A percentile compares a stretch with the other conserved stretches of the same genome.
Conservation (phyloP, 2,888 invertebrate genomes). For the Philopedon plagiatum region DNA sequence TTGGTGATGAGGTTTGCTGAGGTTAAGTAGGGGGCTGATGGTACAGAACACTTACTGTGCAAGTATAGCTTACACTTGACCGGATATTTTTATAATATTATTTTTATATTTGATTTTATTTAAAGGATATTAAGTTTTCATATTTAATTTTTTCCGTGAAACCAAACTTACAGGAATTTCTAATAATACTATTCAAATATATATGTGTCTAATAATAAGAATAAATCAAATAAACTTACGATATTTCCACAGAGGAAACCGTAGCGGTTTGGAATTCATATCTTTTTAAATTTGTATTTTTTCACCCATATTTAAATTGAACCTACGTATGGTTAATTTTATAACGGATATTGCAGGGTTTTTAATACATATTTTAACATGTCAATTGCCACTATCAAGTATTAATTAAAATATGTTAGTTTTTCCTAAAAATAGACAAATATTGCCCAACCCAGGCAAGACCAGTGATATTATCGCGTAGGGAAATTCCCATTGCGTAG, state of each 20-base stretch:
- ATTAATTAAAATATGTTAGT: neutral
- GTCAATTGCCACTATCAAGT: neutral
- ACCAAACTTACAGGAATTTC: no score
- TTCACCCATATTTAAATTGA: neutral
- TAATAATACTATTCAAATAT: no score
- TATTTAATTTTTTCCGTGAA: no score
- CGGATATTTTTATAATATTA: no score
- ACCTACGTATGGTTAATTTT: conserved; percentile 7
- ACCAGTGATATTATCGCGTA: no score
- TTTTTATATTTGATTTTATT: no score
- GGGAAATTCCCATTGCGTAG: no score
- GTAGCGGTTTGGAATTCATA: neutral
- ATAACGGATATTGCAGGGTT: conserved; percentile 24
- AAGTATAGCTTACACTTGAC: no score
- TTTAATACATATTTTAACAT: neutral
- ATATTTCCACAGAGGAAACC: conserved; percentile 10
- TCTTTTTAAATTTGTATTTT: neutral
- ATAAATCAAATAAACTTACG: neutral
- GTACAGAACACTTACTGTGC: no score
- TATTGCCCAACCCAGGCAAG: neutral
- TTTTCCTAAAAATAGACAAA: neutral
- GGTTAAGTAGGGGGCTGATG: no score
- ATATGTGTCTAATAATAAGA: neutral
- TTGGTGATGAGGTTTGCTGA: no score
- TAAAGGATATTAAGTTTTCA: no score